Evolutionary conservation across 2,797 vertebrate genomes (phyloP).

Genomic region (Carduelis carduelis): DNA sequence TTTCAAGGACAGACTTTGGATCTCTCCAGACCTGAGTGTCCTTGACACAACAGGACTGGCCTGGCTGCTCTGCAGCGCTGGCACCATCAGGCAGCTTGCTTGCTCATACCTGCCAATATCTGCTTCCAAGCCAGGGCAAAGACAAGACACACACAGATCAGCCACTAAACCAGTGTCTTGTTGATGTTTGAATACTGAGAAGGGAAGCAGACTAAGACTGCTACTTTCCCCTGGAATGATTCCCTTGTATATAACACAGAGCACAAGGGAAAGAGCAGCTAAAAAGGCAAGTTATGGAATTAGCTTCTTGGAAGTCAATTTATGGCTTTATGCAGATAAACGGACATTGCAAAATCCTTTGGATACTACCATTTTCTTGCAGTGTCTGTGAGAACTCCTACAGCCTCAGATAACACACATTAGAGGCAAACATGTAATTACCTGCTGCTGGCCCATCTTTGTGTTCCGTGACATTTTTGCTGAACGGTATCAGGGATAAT

Average conservation of each 20-base stretch:
- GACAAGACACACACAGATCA: background rate
- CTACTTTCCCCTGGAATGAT: background rate
- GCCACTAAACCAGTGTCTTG: background rate
- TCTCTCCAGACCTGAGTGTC: background rate
- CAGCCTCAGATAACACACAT: background rate
- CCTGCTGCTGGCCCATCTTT: background rate
- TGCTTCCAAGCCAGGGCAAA: background rate
- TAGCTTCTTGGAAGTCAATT: background rate
- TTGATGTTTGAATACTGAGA: background rate
- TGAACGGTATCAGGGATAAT: background rate
- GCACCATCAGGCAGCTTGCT: background rate
- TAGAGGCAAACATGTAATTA: background rate
- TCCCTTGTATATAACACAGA: background rate
- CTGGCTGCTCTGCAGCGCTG: rapidly evolving
- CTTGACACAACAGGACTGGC: background rate
- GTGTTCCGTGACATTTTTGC: background rate
- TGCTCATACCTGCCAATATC: background rate
- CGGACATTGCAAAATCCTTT: background rate
- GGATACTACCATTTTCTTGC: background rate
- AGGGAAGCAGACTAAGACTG: background rate
- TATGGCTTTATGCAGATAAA: background rate
- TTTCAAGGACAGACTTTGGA: background rate
- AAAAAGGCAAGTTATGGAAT: background rate
- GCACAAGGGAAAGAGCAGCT: background rate
- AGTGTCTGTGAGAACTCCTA: background rate